These are phyloP conservation scores for Ennomos erosarius DNA, from an alignment of 2,888 invertebrate species.

Conservation along the genomic window DNA sequence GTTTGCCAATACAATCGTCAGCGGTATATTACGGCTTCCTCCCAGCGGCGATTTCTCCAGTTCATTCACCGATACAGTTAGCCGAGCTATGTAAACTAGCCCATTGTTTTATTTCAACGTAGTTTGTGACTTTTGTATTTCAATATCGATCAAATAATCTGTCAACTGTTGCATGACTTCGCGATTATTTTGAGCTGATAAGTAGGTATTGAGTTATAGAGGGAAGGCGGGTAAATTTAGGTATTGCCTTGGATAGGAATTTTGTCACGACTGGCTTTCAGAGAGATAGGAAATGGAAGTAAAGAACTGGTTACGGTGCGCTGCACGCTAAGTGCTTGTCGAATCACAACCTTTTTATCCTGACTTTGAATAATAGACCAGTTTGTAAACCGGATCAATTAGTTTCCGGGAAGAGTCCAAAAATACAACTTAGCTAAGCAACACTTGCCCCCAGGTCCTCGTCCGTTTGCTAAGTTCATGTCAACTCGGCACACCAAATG, in stretches of 20 bases:
- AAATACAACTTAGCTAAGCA: too few species aligned
- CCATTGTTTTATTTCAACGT: conserved; percentile 41
- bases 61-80: conserved; percentile 45
- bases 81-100: conserved; percentile 44
- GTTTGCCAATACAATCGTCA: conserved; percentile 15
- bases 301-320: conserved; percentile 13
- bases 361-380: not conserved
- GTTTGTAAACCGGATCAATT: too few species aligned
- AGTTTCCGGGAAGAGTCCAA: too few species aligned
- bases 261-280: conserved; percentile 7
- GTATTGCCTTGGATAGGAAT: conserved; percentile 11
- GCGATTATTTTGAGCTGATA: conserved; percentile 20
- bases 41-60: conserved; percentile 32
- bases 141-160: conserved; percentile 34
- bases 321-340: not conserved
- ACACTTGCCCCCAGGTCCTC: too few species aligned
- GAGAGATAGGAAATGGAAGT: conserved; percentile 5
- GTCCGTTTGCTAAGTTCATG: too few species aligned
- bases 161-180: conserved; percentile 25
- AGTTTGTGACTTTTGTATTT: conserved; percentile 33
- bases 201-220: not conserved
- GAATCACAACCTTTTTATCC: conserved; percentile 9
- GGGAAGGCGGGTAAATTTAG: conserved; percentile 22
- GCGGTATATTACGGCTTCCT: conserved; percentile 46
- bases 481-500: too few species aligned